Evolutionary conservation across 1,140 invertebrate genomes (phyloP), one percentile per base, ranked within the genome.

Genomic region (Agrypnia vestita): DNA sequence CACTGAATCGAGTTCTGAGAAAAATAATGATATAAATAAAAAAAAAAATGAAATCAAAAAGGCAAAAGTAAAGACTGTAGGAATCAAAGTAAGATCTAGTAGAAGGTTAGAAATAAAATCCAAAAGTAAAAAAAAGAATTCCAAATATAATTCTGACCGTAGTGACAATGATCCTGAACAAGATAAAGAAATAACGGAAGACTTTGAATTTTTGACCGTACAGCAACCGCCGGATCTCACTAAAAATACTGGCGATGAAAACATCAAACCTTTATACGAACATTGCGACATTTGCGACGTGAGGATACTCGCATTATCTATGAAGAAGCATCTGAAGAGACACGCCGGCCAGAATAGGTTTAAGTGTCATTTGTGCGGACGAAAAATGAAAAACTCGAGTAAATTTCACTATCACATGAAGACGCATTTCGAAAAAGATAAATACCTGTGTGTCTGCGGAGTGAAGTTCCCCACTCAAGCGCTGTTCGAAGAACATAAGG

Each of bases 331-430:
- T 17, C 19, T 62, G 13, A 11, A 62, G 15, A 19, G 35, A 0
- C 56, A 76, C 12, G 6, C 11, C 4, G 9, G 15, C 19, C 13
- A 62, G 4, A 19, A 12, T 0, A 61, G 47, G 25, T 62, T 61
- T 11, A 61, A 76, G 13, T 76, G 74, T n/a, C 59, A 49, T 15
- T 19, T 76, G 11, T 76, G 74, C 46, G 43, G 43, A 11, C 11
- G 47, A 12, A 17, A 10, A 3, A 13, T 62, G 1, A 61, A 46
- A 19, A 44, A 76, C 9, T 17, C 46, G 19, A 19, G 6, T 1
- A 55, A 49, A 17, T 76, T 76, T 10, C 55, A 76, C n/a, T 7
- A 47, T 0, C 74, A 76, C 47, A 56, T 76, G 53, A 76, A 76
- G 19, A 17, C 12, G 4, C 74, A 76, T 49, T 76, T 76, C 13